phyloP scores from a whole-genome alignment of 2,113 vertebrate genomes.

The Leucoraja erinaceus region DNA sequence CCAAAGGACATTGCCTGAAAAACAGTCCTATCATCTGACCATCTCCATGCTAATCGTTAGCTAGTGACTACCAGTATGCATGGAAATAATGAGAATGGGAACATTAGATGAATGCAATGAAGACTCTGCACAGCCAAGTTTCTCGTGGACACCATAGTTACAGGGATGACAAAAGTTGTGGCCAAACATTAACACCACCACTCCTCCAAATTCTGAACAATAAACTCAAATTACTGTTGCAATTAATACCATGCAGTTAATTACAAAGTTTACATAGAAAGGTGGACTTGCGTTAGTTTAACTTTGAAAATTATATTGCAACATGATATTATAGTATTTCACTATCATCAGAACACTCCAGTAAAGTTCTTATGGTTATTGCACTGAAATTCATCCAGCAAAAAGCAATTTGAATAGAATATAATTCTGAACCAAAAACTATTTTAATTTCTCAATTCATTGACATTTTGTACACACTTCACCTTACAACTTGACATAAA shows the following conservation, averaged over 20 bases:
- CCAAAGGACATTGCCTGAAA: not conserved
- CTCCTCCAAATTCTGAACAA: not conserved
- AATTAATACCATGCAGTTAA: not conserved
- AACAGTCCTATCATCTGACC: not conserved
- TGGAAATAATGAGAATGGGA: not conserved
- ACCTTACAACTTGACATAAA: not conserved
- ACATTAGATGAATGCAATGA: not conserved
- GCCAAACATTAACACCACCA: not conserved
- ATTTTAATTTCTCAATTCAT: not conserved
- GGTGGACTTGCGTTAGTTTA: not conserved
- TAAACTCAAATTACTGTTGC: not conserved
- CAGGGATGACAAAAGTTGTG: not conserved
- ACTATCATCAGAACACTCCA: not conserved
- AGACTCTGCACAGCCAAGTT: not conserved
- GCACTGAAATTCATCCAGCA: not conserved
- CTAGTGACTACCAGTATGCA: not conserved
- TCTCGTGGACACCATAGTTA: not conserved
- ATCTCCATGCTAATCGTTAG: not conserved
- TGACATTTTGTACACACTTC: not conserved
- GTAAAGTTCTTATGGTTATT: not conserved
- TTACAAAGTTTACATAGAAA: not conserved
- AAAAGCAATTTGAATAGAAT: slow-evolving; percentile 2
- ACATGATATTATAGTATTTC: not conserved
- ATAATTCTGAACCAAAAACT: not conserved
- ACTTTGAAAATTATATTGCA: not conserved